Evolutionary conservation across 2,888 invertebrate genomes (phyloP).

Genomic region (Cataglyphis altisquamis): DNA sequence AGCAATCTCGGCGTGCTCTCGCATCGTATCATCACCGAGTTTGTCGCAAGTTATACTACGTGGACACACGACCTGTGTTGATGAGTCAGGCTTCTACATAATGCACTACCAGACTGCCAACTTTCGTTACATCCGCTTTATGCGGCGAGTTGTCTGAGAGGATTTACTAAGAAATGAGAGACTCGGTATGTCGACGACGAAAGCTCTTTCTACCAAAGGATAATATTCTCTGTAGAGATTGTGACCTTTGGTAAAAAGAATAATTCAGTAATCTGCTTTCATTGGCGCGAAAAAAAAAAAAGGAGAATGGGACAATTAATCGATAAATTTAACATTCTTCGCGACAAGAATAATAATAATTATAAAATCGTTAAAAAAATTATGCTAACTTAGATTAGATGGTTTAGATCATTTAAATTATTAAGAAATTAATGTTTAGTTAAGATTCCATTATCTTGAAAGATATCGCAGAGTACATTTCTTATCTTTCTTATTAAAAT

Average conservation of each 20-base stretch:
- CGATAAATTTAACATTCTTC: neutral
- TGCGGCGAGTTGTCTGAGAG: neutral
- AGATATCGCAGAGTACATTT: neutral
- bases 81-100: slow-evolving; percentile 8
- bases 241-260: neutral
- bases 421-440: neutral
- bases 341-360: neutral
- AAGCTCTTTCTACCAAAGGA: neutral
- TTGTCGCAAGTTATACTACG: neutral
- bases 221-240: neutral
- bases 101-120: slow-evolving; percentile 4
- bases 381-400: no score
- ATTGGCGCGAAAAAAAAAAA: neutral
- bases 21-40: slow-evolving; percentile 21
- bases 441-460: neutral
- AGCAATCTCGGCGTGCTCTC: slow-evolving; percentile 21
- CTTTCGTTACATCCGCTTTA: slow-evolving; percentile 9
- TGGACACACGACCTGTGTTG: neutral
- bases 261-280: neutral
- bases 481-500: neutral
- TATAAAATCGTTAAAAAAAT: neutral
- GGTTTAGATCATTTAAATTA: neutral
- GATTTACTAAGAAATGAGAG: slow-evolving; percentile 7
- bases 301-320: neutral
- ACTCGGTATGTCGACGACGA: slow-evolving; percentile 1